Base-by-base conservation (phyloP, 2,888 invertebrate genomes). In the Caenorhabditis macrosperma region DNA sequence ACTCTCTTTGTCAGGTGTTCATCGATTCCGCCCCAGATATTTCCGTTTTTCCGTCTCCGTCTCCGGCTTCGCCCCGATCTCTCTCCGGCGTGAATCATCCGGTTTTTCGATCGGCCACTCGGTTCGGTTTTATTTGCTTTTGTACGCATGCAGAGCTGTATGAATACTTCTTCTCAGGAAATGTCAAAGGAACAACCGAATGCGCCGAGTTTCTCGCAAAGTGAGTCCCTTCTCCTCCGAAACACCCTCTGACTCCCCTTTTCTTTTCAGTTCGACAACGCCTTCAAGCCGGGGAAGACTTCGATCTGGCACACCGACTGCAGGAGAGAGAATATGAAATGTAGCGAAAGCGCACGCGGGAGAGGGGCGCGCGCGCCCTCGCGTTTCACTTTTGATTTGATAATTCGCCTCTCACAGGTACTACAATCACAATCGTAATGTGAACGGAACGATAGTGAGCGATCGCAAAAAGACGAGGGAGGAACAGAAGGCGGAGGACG, bases 361-460 rank as follows among this genome's bases (percentile, higher is more conserved):
- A n/a, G n/a, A 20, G n/a, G 50, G 52, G 28, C 41, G 10, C 1
- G 20, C 28, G 50, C 55, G n/a, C 26, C 41, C 24, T 24, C n/a
- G 33, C 38, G 44, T 55, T 64, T 72, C 57, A 57, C 72, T 72
- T 57, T 72, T 63, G 26, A 64, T 64, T 72, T 63, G 55, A 72
- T 75, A 61, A 54, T 67, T 48, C 35, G 17, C 33, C n/a, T n/a
- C n/a, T n/a, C n/a, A n/a, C 69, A 77, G 77, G 69, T 64, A 64
- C 69, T 77, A 77, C 59, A 68, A 59, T 68, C 68, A 48, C 46
- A 77, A 77, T 77, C 77, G 77, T 61, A 69, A 68, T 57, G 69
- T 77, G 26, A 77, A 77, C 64, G 77, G 77, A 61, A 77, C 77
- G 69, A 77, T 77, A 50, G 77, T 77, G 50, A 63, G 64, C 57